Conservation (phyloP, 1,140 invertebrate species). For the Bombus breviceps region DNA sequence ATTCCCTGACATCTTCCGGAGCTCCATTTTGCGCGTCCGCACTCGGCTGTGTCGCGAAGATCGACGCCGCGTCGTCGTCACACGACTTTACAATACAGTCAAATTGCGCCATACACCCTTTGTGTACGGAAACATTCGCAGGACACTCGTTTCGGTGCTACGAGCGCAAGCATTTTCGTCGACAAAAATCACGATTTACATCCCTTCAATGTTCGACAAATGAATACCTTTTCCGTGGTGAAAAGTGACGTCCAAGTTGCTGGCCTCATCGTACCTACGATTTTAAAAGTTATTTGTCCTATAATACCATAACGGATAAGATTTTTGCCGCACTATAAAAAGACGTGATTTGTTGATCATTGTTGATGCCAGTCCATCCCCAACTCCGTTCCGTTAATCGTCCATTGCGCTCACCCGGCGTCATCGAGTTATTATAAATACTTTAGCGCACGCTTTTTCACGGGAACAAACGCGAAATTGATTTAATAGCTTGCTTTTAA, state of each 20-base stretch:
- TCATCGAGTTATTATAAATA: conserved; percentile 56
- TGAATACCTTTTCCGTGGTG: conserved; percentile 31
- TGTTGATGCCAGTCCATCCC: conserved; percentile 7
- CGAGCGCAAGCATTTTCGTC: conserved; percentile 25
- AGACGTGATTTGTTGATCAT: conserved; percentile 48
- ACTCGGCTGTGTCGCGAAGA: conserved; percentile 7
- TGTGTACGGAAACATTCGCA: conserved; percentile 32
- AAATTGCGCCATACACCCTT: conserved; percentile 30
- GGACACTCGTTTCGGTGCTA: conserved; percentile 4
- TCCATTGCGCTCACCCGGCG: conserved; percentile 10
- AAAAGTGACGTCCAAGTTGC: conserved; percentile 12
- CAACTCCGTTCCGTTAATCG: not conserved
- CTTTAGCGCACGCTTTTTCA: conserved; percentile 44
- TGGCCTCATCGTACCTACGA: not conserved
- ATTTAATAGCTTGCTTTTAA: conserved; percentile 47
- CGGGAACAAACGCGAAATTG: conserved; percentile 23
- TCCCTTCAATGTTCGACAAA: conserved; percentile 45
- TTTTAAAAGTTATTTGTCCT: not conserved
- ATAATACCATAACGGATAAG: conserved; percentile 1
- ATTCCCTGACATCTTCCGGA: conserved; percentile 33
- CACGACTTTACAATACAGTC: conserved; percentile 21
- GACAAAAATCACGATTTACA: conserved; percentile 50
- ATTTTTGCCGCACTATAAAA: conserved; percentile 24
- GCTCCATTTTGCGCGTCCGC: conserved; percentile 33
- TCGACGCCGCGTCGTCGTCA: conserved; percentile 9